These are phyloP conservation scores for Dicrostonyx torquatus DNA, from an alignment of 2,797 vertebrate species.

Conservation along the genomic window DNA sequence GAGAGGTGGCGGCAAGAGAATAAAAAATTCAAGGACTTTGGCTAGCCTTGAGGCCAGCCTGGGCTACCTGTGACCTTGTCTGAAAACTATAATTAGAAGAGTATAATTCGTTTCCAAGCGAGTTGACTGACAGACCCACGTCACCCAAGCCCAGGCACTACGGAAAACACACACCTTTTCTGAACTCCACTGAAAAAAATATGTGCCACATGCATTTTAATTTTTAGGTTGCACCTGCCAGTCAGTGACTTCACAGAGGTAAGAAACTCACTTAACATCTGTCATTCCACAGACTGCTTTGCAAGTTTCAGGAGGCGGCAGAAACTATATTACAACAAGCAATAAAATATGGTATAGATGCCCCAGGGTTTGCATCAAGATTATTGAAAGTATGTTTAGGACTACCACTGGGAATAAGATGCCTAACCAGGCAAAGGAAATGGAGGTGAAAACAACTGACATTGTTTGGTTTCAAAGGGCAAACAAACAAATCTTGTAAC, in stretches of 20 bases:
- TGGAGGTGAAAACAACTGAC: slow-evolving; percentile 9
- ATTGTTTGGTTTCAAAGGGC: slow-evolving; percentile 43
- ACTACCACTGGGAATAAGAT: slow-evolving; percentile 34
- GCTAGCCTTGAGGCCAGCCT: background rate
- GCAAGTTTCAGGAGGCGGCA: slow-evolving; percentile 43
- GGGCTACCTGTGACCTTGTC: background rate
- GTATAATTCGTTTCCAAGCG: slow-evolving; percentile 47
- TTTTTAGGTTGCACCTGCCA: slow-evolving; percentile 55
- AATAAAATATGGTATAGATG: slow-evolving; percentile 52
- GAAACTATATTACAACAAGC: slow-evolving; percentile 18
- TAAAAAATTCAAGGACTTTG: background rate
- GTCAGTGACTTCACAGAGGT: slow-evolving; percentile 32
- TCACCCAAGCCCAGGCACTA: slow-evolving; percentile 12
- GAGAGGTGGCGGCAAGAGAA: background rate
- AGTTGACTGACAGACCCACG: slow-evolving; percentile 9
- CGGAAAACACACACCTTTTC: slow-evolving; percentile 16
- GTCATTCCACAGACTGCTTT: slow-evolving; percentile 31
- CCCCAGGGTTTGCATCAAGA: background rate
- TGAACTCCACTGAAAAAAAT: background rate
- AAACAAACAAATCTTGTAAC: slow-evolving; percentile 25
- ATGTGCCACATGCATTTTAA: slow-evolving; percentile 30
- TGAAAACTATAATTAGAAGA: background rate
- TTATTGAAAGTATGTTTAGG: slow-evolving; percentile 35
- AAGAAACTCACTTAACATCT: slow-evolving; percentile 40
- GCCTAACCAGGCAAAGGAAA: slow-evolving; percentile 53